phyloP scores from a whole-genome alignment of 2,113 vertebrate genomes.

The Mastomys coucha region DNA sequence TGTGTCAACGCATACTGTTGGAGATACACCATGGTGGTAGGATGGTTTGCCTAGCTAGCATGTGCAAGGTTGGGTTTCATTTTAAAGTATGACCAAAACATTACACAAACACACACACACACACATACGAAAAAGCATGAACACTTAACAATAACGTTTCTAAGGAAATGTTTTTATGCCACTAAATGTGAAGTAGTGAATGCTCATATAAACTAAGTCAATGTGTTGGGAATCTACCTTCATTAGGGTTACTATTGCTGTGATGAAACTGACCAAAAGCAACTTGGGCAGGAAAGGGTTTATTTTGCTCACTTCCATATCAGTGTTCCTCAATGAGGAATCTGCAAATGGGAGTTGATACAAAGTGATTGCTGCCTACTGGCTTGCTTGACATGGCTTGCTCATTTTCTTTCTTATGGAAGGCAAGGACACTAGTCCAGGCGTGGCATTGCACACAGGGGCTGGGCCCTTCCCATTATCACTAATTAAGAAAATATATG shows the following conservation, averaged over 20 bases:
- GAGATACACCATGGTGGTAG: background rate
- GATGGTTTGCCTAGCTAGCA: background rate
- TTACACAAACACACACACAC: background rate
- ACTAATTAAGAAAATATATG: background rate
- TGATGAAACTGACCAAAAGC: background rate
- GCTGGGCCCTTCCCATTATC: background rate
- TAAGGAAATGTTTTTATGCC: constrained; percentile 36
- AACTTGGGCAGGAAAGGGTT: background rate
- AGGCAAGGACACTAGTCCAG: background rate
- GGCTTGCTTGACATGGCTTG: background rate
- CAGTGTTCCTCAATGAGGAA: background rate
- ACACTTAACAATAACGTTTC: constrained; percentile 43
- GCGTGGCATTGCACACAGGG: too few species aligned
- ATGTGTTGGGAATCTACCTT: background rate
- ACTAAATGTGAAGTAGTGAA: constrained; percentile 46
- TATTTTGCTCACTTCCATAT: background rate
- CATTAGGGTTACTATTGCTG: too few species aligned
- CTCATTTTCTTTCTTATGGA: background rate
- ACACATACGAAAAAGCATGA: background rate
- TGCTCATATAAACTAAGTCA: constrained; percentile 36
- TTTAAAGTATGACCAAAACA: too few species aligned
- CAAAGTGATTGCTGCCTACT: background rate
- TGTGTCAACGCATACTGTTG: background rate
- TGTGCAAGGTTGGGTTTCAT: background rate
- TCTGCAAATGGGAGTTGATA: too few species aligned